These are phyloP conservation scores for Natator depressus DNA, from an alignment of 2,113 vertebrate genomes.

Conservation along the genomic window DNA sequence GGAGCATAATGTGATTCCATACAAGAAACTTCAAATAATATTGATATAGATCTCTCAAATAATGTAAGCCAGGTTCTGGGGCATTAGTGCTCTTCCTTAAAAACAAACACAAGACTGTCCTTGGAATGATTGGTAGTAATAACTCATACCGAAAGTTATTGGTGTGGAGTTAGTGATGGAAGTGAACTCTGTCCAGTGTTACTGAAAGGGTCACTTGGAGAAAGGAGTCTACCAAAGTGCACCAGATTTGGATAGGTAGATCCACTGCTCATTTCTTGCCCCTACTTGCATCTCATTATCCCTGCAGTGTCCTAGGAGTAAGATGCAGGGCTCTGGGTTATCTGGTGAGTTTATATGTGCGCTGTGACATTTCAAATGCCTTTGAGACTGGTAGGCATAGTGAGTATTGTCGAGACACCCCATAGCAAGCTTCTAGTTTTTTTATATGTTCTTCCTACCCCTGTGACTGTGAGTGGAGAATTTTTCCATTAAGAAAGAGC, in stretches of 20 bases:
- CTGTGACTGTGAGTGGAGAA: not conserved
- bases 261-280: not conserved
- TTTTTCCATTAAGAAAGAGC: not conserved
- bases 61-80: not conserved
- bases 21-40: not conserved
- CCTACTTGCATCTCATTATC: not conserved
- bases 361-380: conserved; percentile 50
- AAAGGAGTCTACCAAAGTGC: not conserved
- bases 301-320: not conserved
- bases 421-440: not conserved
- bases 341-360: conserved; percentile 61
- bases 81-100: not conserved
- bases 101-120: not conserved
- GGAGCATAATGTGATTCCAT: not conserved
- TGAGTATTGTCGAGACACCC: not conserved
- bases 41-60: not conserved
- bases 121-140: not conserved
- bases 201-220: not conserved
- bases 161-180: not conserved
- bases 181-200: not conserved
- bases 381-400: conserved; percentile 41
- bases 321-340: not conserved
- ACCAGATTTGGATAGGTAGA: not conserved
- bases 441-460: not conserved
- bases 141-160: not conserved